These are phyloP conservation scores for Lissonota sp. DNA, from an alignment of 2,888 invertebrate species.

Conservation along the genomic window DNA sequence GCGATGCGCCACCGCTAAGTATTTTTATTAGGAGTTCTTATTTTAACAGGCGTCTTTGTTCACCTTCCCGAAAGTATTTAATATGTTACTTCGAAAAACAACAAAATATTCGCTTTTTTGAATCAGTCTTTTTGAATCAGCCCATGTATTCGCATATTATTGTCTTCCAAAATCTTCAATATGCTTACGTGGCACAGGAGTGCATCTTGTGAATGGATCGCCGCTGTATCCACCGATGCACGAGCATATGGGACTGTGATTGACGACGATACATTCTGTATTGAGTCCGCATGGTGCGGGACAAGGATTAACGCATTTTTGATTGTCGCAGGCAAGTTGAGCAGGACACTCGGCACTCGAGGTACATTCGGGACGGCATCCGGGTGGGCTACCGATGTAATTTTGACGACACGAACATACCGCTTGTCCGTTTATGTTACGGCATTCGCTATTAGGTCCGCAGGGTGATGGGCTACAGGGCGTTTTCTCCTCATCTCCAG, in stretches of 20 bases:
- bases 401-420: slow-evolving; percentile 90
- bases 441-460: slow-evolving; percentile 92
- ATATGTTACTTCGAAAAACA: too few species aligned
- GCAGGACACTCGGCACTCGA: slow-evolving; percentile 91
- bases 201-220: slow-evolving; percentile 87
- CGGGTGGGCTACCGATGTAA: slow-evolving; percentile 91
- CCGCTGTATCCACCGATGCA: slow-evolving; percentile 89
- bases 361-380: slow-evolving; percentile 91
- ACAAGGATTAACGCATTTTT: slow-evolving; percentile 94
- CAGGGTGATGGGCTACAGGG: slow-evolving; percentile 91
- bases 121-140: too few species aligned
- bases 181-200: slow-evolving; percentile 74
- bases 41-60: too few species aligned
- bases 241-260: slow-evolving; percentile 92
- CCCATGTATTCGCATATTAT: neutral
- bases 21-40: too few species aligned
- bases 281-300: slow-evolving; percentile 91
- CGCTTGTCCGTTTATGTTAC: slow-evolving; percentile 89
- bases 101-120: too few species aligned
- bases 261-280: slow-evolving; percentile 91
- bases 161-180: neutral
- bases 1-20: too few species aligned
- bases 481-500: slow-evolving; percentile 33
- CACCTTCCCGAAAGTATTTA: too few species aligned
- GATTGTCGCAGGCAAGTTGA: slow-evolving; percentile 90